Conservation (phyloP, 2,888 invertebrate genomes). For the Acrobasis consociella region DNA sequence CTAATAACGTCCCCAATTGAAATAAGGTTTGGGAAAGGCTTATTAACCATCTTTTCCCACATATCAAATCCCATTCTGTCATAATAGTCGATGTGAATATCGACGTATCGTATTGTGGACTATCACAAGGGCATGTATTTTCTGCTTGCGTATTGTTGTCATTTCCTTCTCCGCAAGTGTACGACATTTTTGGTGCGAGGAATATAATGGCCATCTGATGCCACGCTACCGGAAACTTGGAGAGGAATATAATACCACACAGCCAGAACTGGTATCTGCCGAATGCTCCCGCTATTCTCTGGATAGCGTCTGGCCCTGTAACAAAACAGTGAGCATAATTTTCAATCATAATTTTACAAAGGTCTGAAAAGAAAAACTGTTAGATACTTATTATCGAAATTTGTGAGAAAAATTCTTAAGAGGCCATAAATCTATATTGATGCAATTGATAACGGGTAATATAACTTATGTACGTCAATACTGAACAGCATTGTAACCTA, state of each 20-base stretch:
- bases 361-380: no score
- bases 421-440: no score
- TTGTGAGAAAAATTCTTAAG: no score
- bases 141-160: conserved; percentile 26
- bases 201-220: conserved; percentile 80
- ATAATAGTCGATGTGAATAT: conserved; percentile 87
- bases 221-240: conserved; percentile 76
- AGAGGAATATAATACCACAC: conserved; percentile 61
- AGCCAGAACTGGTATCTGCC: conserved; percentile 78
- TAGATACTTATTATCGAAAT: no score
- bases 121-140: conserved; percentile 80
- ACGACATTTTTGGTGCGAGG: conserved; percentile 68
- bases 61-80: conserved; percentile 90
- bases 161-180: conserved; percentile 50
- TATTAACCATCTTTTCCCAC: conserved; percentile 84
- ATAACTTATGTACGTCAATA: no score
- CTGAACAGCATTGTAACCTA: no score
- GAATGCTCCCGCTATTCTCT: conserved; percentile 71
- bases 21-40: conserved; percentile 89
- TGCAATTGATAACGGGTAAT: no score
- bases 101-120: conserved; percentile 84
- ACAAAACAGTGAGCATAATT: no score
- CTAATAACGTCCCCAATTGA: conserved; percentile 88
- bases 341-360: no score
- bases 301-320: conserved; percentile 57